Evolutionary conservation across 2,113 vertebrate species (phyloP).

Genomic region (Limanda limanda): DNA sequence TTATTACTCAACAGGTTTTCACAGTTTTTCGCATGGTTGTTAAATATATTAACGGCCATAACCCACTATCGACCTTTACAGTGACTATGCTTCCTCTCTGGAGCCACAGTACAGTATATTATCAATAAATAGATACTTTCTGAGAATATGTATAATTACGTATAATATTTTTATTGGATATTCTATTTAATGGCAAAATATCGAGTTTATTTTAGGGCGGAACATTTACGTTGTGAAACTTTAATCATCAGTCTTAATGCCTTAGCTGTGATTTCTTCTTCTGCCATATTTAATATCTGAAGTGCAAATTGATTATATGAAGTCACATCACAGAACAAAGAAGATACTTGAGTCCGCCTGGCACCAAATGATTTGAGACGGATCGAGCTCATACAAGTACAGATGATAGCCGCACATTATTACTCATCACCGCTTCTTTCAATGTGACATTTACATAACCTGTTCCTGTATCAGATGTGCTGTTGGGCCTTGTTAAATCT

Average conservation of each 20-base stretch:
- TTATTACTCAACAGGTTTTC: not conserved
- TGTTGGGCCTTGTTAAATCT: not conserved
- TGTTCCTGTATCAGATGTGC: not conserved
- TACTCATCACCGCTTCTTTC: constrained; percentile 2
- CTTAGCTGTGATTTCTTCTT: not conserved
- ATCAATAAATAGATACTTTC: not conserved
- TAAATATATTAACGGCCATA: not conserved
- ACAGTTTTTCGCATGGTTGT: not conserved
- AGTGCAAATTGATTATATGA: not conserved
- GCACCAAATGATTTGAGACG: not conserved
- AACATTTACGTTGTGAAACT: not conserved
- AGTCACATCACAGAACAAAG: not conserved
- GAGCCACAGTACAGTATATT: not conserved
- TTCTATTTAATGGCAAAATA: constrained; percentile 8
- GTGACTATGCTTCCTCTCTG: not conserved
- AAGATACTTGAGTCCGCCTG: not conserved
- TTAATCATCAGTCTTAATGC: not conserved
- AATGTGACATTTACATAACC: constrained; percentile 4
- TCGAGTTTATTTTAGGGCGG: not conserved
- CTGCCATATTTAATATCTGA: not conserved
- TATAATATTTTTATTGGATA: too few species aligned
- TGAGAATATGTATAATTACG: not conserved
- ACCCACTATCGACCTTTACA: not conserved
- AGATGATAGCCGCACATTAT: not conserved
- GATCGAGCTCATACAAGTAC: not conserved